Conservation (phyloP, 2,797 vertebrate species). For the Chelmon rostratus region DNA sequence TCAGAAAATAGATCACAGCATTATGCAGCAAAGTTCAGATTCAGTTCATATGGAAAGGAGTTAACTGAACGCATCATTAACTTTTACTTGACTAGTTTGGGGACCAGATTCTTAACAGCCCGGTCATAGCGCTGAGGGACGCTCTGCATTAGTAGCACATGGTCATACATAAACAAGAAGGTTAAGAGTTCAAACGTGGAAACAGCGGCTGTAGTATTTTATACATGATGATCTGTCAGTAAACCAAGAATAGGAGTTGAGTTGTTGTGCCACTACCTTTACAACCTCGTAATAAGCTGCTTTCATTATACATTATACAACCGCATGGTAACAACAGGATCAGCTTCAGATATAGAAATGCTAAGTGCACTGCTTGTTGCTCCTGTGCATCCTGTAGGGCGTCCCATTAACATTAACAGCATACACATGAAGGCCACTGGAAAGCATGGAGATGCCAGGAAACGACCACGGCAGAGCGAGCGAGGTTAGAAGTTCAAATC, state of each 20-base stretch:
- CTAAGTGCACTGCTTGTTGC: conserved; percentile 25
- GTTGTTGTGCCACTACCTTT: conserved; percentile 9
- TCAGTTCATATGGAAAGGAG: conserved; percentile 55
- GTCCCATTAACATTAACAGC: conserved; percentile 36
- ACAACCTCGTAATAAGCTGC: conserved; percentile 3
- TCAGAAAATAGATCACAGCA: conserved; percentile 44
- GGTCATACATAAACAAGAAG: conserved; percentile 49
- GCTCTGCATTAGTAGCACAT: conserved; percentile 54
- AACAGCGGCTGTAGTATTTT: background rate
- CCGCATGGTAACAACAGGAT: conserved; percentile 28
- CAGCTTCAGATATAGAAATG: conserved; percentile 41
- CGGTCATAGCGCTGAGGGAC: conserved; percentile 25
- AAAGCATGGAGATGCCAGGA: conserved; percentile 23
- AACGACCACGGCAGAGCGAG: conserved; percentile 20
- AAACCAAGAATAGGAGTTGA: background rate
- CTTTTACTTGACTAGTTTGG: conserved; percentile 48
- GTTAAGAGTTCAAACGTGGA: conserved; percentile 47
- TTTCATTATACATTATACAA: background rate
- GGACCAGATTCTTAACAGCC: conserved; percentile 35
- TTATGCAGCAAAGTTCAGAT: conserved; percentile 50
- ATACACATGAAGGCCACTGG: conserved; percentile 11
- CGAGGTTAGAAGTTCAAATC: conserved; percentile 70
- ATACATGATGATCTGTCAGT: background rate
- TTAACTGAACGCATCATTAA: conserved; percentile 54
- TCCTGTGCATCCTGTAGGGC: conserved; percentile 4